A percentile compares a stretch with the other conserved stretches of the same genome.
Conservation (phyloP, 2,113 vertebrate species). For the Chauna torquata region DNA sequence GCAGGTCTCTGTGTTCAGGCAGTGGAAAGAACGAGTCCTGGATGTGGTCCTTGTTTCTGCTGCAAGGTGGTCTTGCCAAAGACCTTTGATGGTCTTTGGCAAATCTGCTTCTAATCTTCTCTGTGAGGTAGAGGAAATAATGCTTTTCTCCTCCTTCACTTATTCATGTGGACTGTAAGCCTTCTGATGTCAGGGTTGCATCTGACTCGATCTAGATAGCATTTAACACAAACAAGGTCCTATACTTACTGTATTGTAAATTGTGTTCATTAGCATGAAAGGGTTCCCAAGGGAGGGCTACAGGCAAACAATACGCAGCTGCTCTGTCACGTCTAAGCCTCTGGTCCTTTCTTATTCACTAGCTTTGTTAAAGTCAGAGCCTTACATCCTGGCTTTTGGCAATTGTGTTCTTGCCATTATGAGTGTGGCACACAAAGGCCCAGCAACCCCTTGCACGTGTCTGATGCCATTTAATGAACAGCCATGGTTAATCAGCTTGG, state of each 20-base stretch:
- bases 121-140: not conserved
- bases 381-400: not conserved
- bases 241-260: not conserved
- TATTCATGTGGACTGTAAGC: rapidly evolving
- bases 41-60: not conserved
- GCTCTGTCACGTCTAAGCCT: not conserved
- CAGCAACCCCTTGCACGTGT: not conserved
- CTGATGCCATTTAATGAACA: not conserved
- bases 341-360: not conserved
- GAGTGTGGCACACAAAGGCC: not conserved
- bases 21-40: not conserved
- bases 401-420: not conserved
- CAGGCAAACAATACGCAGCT: not conserved
- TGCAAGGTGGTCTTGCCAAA: not conserved
- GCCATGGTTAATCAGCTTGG: not conserved
- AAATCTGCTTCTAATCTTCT: not conserved
- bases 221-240: not conserved
- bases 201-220: not conserved
- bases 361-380: not conserved
- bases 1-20: not conserved
- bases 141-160: not conserved
- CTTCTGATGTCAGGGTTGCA: not conserved
- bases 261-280: not conserved
- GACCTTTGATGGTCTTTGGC: not conserved
- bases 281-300: not conserved